These are phyloP conservation scores for Galerucella pusilla DNA, from an alignment of 2,888 invertebrate species.

Conservation along the genomic window DNA sequence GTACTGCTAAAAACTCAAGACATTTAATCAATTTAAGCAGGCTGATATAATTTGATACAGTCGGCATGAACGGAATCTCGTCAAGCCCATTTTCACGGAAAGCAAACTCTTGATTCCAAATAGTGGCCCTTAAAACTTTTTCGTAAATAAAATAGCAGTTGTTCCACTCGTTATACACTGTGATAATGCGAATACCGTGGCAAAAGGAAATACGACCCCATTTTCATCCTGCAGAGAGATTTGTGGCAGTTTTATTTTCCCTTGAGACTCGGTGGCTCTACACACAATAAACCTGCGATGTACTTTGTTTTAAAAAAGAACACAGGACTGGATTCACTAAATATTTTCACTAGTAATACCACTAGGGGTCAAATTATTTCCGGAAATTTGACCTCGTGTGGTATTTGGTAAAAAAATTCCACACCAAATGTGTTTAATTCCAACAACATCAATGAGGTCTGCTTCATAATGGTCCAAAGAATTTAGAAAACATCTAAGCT, in stretches of 20 bases:
- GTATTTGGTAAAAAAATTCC: no score
- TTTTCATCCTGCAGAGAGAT: constrained; percentile 51
- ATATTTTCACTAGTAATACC: not conserved
- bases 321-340: constrained; percentile 12
- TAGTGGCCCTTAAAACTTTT: constrained; percentile 46
- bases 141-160: constrained; percentile 54
- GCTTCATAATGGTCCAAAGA: no score
- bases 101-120: constrained; percentile 36
- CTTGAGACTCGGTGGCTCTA: constrained; percentile 56
- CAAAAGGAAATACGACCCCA: constrained; percentile 48
- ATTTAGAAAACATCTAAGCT: not conserved
- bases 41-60: not conserved
- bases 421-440: no score
- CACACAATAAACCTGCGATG: constrained; percentile 55
- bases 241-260: constrained; percentile 60
- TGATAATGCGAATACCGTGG: constrained; percentile 53
- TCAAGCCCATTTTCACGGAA: constrained; percentile 31
- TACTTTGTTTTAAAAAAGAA: constrained; percentile 21
- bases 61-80: constrained; percentile 7
- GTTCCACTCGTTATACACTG: constrained; percentile 50
- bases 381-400: no score
- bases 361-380: no score
- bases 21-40: not conserved
- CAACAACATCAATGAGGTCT: no score
- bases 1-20: no score